Base-by-base conservation (phyloP, 2,113 vertebrate genomes). In the Lepisosteus osseus region DNA sequence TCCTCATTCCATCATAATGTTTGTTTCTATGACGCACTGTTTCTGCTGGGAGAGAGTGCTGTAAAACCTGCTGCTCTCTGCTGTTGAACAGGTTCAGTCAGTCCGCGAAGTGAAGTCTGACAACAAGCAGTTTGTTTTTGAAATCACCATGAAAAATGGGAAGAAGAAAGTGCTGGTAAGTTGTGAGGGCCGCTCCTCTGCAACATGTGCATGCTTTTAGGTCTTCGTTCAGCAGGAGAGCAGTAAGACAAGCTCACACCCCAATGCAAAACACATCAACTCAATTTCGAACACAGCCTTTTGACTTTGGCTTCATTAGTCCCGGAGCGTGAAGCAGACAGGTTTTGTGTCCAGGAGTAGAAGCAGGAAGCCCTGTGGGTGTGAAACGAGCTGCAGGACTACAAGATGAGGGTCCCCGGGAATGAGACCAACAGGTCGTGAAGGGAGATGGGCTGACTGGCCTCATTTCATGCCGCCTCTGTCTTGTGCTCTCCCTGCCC, bases 121-220 rank as follows among this genome's bases (percentile, higher is more conserved):
- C 12, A 76, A 68, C 54, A 89, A 82, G 29, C 82, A 81, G 54
- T 91, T 87, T 11, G 66, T 82, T 51, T 94, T 94, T 80, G 91
- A 94, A 77, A 88, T 94, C 13, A 75, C 64, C 66, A 87, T 94
- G 90, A 90, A 80, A 71, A 91, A 86, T 1, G 89, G 92, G 69
- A 94, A 92, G 82, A 91, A 72, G 71, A 93, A 93, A 83, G 17
- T 92, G 68, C 72, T 93, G 86, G 92, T 93, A 78, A 91, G 90
- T 82, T 54, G 47, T 51, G 47, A 6, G 47, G 47, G 47, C 0
- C 29, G 29, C 29, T 29, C 2, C 29, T 29, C 29, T 29, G 29
- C 29, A 29, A 29, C 29, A 29, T 29, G 29, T 29, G 29, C 29
- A 29, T 29, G 29, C 29, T 29, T 29, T 29, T 1, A 29, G 29